A percentile compares a stretch with the other conserved stretches of the same genome.
phyloP scores from a whole-genome alignment of 2,113 vertebrate genomes.

The Micronisus gabar region DNA sequence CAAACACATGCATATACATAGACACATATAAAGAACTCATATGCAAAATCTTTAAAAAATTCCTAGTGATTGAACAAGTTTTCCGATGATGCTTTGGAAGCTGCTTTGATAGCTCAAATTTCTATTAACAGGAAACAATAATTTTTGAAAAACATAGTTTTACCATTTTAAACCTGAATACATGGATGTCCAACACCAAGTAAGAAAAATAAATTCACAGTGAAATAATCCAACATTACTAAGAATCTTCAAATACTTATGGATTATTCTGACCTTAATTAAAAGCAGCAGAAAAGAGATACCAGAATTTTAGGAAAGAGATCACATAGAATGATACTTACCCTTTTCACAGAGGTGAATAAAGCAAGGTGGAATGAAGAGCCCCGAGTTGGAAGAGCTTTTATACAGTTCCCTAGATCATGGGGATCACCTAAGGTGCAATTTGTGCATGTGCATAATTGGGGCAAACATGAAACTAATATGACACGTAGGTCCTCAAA shows the following conservation, averaged over 20 bases:
- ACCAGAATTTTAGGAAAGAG: not conserved
- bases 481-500: not conserved
- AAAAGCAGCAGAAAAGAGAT: not conserved
- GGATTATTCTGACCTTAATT: not conserved
- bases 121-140: not conserved
- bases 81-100: not conserved
- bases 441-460: slow-evolving; percentile 24
- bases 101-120: not conserved
- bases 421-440: not conserved
- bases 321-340: not conserved
- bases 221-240: not conserved
- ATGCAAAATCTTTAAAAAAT: not conserved
- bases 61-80: not conserved
- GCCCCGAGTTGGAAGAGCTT: not conserved
- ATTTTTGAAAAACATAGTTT: not conserved
- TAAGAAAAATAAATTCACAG: not conserved
- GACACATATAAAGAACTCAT: not conserved
- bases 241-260: not conserved
- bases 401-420: slow-evolving; percentile 12
- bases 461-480: not conserved
- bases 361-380: not conserved
- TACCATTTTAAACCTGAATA: not conserved
- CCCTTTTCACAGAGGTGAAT: not conserved
- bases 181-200: not conserved
- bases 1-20: not conserved